A percentile compares a stretch with the other conserved stretches of the same genome.
phyloP scores from a whole-genome alignment of 2,797 vertebrate genomes.

The Molossus molossus region DNA sequence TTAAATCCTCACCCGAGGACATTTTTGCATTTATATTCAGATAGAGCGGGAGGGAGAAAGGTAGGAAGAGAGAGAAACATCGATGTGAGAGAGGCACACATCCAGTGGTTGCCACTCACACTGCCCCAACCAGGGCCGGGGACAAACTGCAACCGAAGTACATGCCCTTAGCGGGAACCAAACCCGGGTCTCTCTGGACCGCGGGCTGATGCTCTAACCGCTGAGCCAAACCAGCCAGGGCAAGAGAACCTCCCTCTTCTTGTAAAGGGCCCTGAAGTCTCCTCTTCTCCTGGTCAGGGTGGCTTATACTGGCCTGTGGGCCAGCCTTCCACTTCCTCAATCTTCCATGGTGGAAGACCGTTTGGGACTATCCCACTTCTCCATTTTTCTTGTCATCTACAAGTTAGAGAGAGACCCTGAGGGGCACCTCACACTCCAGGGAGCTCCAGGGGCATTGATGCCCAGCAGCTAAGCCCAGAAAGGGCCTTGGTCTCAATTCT shows the following conservation, averaged over 20 bases:
- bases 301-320: background rate
- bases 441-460: background rate
- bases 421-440: background rate
- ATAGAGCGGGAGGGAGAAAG: too few relatives aligned
- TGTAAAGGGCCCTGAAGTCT: background rate
- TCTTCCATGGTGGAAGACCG: conserved; percentile 32
- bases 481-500: background rate
- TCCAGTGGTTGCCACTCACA: too few relatives aligned
- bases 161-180: too few relatives aligned
- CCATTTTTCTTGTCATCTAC: conserved; percentile 62
- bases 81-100: too few relatives aligned
- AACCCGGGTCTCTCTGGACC: too few relatives aligned
- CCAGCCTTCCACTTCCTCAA: conserved; percentile 58
- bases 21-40: too few relatives aligned
- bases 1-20: too few relatives aligned
- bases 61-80: too few relatives aligned
- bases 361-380: conserved; percentile 65
- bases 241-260: background rate
- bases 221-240: too few relatives aligned
- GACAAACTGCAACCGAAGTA: too few relatives aligned
- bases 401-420: conserved; percentile 29
- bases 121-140: too few relatives aligned
- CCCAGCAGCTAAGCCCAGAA: conserved; percentile 19
- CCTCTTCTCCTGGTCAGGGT: conserved; percentile 10
- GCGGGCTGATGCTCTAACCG: too few relatives aligned